Percentiles rank a stretch among this genome's conserved stretches.
Conservation (phyloP, 2,113 vertebrate genomes). For the Nasalis larvatus region DNA sequence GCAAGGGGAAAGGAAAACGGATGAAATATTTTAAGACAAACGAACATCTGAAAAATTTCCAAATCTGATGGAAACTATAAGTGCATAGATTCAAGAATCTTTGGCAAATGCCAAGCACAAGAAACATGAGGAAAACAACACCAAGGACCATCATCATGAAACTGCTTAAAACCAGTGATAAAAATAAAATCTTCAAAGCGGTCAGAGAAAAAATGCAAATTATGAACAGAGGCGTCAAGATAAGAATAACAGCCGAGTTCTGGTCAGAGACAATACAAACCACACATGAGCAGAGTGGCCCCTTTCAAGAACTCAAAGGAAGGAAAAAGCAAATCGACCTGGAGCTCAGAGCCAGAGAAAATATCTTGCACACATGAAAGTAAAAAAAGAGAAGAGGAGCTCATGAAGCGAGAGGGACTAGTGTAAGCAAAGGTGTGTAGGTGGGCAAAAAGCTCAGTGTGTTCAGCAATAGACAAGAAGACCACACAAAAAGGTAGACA, state of each 20-base stretch:
- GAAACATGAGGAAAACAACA: background rate
- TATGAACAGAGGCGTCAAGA: background rate
- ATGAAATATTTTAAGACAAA: background rate
- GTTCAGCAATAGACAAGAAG: background rate
- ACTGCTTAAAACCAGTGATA: background rate
- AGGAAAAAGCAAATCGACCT: background rate
- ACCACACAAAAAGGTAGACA: rapidly evolving
- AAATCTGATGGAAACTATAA: background rate
- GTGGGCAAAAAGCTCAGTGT: background rate
- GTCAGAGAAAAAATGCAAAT: background rate
- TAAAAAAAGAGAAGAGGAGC: background rate
- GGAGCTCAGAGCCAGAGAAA: background rate
- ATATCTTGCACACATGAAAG: background rate
- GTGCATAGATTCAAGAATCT: background rate
- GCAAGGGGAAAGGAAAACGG: background rate
- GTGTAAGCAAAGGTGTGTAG: background rate
- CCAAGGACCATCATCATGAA: background rate
- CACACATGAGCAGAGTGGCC: background rate
- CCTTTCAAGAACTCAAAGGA: background rate
- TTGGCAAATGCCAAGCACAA: background rate
- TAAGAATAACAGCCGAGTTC: background rate
- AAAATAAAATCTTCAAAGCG: background rate
- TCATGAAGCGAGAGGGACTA: background rate
- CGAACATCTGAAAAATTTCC: background rate
- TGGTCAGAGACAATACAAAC: background rate